Base-by-base conservation (phyloP, 30 jellyfish, hydroid and myxozoan genomes). In the Cassiopea xamachana region DNA sequence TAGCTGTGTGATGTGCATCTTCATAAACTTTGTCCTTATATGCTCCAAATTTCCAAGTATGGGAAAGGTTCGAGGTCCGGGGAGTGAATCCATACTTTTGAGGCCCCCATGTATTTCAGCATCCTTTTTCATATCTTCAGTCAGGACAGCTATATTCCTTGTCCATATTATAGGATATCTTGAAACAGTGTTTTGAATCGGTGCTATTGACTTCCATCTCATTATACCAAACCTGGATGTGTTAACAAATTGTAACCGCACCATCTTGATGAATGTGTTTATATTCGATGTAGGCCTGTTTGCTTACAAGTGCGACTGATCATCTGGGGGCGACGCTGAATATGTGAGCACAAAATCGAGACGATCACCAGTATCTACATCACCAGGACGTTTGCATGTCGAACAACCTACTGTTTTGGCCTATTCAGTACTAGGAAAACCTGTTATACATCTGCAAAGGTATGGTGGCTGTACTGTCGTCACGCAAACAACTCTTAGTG, bases 11-110 rank as follows among this genome's bases (percentile, higher is more conserved):
- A 12, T 13, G 51, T 70, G 84, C 27, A 19, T 14, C n/a, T 46
- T 17, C 10, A 10, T 49, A 17, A 69, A 2, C 15, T 83, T 83
- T 1, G 46, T 73, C 50, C 49, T 47, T 16, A 84, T 2, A 51
- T 71, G 75, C 60, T 84, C 85, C 12, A 58, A 69, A 48, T 84
- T 84, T 2, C 92, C 92, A 4, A 84, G 27, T 16, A 69, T 0
- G n/a, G 92, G 92, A 64, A 50, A 84, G 13, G 60, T 15, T 58
- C 71, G 70, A 10, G 92, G 92, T 19, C 92, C 92, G 7, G 92
- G 92, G 67, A 84, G 51, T 14, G 85, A 69, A 2, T 82, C 90
- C 5, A 55, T 45, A 2, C 39, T 51, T 51, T 74, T 74, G 64
- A 74, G 43, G 13, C 46, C 83, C 12, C 48, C 83, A 0, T 64